Evolutionary conservation across 2,888 invertebrate genomes (phyloP), one percentile per base, ranked within the genome.

Genomic region (Temnothorax ravouxi): DNA sequence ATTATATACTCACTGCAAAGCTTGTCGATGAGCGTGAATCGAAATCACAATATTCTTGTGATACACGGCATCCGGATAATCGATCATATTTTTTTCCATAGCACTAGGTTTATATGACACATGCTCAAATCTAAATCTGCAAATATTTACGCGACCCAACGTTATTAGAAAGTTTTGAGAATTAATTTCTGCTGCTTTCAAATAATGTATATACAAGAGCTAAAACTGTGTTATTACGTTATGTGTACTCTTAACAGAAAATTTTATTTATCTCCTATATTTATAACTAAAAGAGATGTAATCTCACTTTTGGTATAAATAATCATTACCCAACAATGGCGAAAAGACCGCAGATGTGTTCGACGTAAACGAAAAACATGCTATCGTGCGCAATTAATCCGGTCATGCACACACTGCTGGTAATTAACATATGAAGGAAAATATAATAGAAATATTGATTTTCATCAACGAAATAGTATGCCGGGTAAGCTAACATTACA

Each of bases 1-100:
- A 21, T 75, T 25, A 34, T 44, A 52, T 34, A 83, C 83, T 76
- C 13, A 83, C 83, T 77, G 54, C 15, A 83, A 38, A 29, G 52
- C 62, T 3, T 61, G 29, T 11, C 44, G 64, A 54, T 82, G 81
- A 44, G 21, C 54, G 8, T 8, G 3, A 62, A 82, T 29, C 0
- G 64, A 34, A 25, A 34, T 6, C 0, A 21, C 15, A 9, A 75
- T n/a, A 0, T 34, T 62, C 38, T 47, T 62, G 3, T 62, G n/a
- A 64, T 47, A 75, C 15, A 11, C 9, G 1, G 3, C 9, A 47
- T 29, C 0, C 21, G 9, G 4, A 50, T 34, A 34, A 47, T 47
- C 21, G 21, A 21, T 62, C 3, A 64, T 0, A 21, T 0, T 6
- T 2, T 62, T 50, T 25, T 64, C 11, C 9, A 0, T 4, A 44